Conservation (phyloP, 2,797 vertebrate genomes). For the Tragopan temminckii region DNA sequence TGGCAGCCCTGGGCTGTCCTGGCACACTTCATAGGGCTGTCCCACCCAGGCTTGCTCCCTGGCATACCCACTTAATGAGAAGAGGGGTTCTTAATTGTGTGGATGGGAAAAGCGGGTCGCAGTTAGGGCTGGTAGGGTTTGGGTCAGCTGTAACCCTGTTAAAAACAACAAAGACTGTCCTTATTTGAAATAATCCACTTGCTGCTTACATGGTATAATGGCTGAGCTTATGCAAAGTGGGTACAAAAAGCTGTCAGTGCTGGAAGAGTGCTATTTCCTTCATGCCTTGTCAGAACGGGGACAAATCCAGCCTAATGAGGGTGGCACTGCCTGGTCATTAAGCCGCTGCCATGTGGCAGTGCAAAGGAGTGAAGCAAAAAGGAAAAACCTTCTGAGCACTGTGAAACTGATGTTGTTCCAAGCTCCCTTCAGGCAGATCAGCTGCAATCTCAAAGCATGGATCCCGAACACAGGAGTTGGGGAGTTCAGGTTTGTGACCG, state of each 20-base stretch:
- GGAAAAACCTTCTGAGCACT: neutral
- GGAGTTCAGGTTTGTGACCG: constrained; percentile 18
- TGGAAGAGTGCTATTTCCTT: constrained; percentile 27
- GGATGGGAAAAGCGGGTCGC: neutral
- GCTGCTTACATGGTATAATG: neutral
- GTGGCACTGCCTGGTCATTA: constrained; percentile 14
- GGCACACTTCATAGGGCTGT: neutral
- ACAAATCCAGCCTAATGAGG: constrained; percentile 49
- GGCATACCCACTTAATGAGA: neutral
- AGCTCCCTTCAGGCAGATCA: neutral
- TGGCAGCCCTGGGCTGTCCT: neutral
- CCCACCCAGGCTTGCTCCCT: neutral
- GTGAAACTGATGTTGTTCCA: neutral
- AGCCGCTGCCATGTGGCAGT: constrained; percentile 4
- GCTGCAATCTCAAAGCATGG: neutral
- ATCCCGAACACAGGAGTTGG: constrained; percentile 33
- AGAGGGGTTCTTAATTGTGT: neutral
- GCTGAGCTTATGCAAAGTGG: constrained; percentile 14
- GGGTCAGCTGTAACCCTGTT: neutral
- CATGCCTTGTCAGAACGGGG: neutral
- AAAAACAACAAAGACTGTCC: neutral
- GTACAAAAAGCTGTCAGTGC: constrained; percentile 1
- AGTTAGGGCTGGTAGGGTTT: neutral
- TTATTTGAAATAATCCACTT: constrained; percentile 62
- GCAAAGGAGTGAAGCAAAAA: neutral